These are phyloP conservation scores for Lepidocyrtinus sp. DNA, from an alignment of 2,888 invertebrate species.

Conservation along the genomic window DNA sequence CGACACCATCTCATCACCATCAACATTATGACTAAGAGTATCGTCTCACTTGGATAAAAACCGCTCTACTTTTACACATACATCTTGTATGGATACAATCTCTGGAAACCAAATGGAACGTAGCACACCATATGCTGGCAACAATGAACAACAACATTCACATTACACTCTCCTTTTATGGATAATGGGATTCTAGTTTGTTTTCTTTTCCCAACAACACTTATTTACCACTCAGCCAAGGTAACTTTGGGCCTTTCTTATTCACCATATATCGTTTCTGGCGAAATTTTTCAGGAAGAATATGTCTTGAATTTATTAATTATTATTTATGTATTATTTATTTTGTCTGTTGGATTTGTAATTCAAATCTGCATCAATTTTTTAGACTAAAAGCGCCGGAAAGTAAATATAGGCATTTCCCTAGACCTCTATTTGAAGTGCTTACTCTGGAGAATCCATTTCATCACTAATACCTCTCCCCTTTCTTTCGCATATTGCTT, in stretches of 20 bases:
- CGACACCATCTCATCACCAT: no score
- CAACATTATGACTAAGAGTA: no score
- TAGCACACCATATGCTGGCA: no score
- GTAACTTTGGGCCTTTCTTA: background rate
- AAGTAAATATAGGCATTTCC: conserved; percentile 10
- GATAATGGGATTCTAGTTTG: background rate
- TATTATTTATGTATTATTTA: background rate
- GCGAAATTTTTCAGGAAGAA: background rate
- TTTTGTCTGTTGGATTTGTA: conserved; percentile 43
- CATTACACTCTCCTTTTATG: conserved; percentile 9
- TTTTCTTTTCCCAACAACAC: background rate
- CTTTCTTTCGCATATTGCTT: no score
- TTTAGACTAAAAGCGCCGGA: background rate
- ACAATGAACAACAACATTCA: conserved; percentile 16
- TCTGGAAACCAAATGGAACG: no score
- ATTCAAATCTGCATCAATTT: conserved; percentile 53
- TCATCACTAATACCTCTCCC: no score
- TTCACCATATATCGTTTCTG: background rate
- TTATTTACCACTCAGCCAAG: background rate
- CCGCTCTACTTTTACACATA: conserved; percentile 17
- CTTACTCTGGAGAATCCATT: no score
- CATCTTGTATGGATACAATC: conserved; percentile 3
- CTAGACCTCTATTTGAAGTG: no score
- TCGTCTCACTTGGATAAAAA: background rate
- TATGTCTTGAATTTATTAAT: background rate